Base-by-base conservation (phyloP, 2,797 vertebrate genomes). In the Oophaga sylvatica region DNA sequence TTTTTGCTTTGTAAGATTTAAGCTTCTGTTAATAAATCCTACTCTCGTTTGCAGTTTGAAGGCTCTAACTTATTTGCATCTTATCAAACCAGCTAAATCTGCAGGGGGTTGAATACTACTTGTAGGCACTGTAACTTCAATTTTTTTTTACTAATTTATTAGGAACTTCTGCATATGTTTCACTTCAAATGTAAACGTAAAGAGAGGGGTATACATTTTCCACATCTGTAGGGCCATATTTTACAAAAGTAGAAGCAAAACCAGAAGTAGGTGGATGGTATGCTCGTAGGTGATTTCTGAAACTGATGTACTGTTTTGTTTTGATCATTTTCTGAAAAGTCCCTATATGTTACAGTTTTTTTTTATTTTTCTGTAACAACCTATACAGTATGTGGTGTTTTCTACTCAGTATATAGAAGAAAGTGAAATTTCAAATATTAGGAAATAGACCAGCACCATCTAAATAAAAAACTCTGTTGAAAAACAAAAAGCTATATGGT, bases 171-270 rank as follows among this genome's bases (percentile, higher is more conserved):
- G 1, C 35, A 71, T 35, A 41, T 41, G 17, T 71, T 41, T 35
- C 68, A 41, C 31, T 71, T 71, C 8, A 35, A 41, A 53, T 5
- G 3, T 3, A 76, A 35, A 31, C 19, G 26, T 26, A 56, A 15
- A 12, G 45, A 0, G 20, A 70, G 26, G 48, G 17, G 48, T 15
- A 1, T 70, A 35, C 16, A 83, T 83, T 19, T 59, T 41, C 81
- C 67, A 73, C 56, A 81, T 81, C 26, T 68, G 80, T 16, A 35
- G 29, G n/a, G n/a, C 35, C 29, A 35, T 35, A 20, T 59, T 83
- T 59, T 83, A 68, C n/a, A 68, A 22, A 82, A 68, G 80, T 16
- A 53, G 48, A 82, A 82, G 17, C 17, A 83, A 83, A 71, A 83
- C 78, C 67, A 83, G 67, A 73, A 83, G 81, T 83, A 56, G 20